Conservation (phyloP, 2,888 invertebrate species). For the Trachelus iudaicus region DNA sequence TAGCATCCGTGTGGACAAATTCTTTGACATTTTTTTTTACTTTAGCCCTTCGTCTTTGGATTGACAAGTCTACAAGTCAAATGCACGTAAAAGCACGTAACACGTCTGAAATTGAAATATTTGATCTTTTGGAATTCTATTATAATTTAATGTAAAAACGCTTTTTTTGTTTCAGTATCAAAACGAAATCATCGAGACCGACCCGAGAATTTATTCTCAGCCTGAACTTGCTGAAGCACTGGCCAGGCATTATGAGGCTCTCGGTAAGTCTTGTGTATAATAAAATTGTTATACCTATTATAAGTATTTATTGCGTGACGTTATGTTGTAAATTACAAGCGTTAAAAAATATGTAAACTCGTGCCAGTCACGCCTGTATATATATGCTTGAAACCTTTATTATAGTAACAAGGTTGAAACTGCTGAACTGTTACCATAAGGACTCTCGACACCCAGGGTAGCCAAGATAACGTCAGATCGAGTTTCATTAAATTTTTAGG, state of each 20-base stretch:
- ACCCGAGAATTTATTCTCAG: constrained; percentile 23
- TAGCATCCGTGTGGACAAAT: not conserved
- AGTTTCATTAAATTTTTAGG: not conserved
- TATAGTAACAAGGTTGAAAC: not conserved
- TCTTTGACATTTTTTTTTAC: not conserved
- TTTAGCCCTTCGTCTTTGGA: not conserved
- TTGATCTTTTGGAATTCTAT: not conserved
- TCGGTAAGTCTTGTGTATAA: constrained; percentile 27
- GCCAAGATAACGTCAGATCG: not conserved
- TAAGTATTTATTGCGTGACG: not conserved
- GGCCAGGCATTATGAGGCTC: constrained; percentile 31
- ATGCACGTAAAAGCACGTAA: not conserved
- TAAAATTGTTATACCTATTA: not conserved
- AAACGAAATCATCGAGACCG: constrained; percentile 15
- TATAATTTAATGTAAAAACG: no score
- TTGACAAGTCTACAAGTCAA: not conserved
- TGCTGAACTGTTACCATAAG: not conserved
- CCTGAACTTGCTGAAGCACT: constrained; percentile 33
- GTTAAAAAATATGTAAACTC: not conserved
- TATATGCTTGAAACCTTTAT: not conserved
- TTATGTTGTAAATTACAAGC: not conserved
- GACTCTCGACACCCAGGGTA: not conserved
- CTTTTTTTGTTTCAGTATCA: constrained; percentile 12
- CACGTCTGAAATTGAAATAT: not conserved
- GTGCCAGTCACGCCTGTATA: not conserved